Evolutionary conservation across 2,888 invertebrate genomes (phyloP), one percentile per base, ranked within the genome.

Genomic region (Matsumyia berberina): DNA sequence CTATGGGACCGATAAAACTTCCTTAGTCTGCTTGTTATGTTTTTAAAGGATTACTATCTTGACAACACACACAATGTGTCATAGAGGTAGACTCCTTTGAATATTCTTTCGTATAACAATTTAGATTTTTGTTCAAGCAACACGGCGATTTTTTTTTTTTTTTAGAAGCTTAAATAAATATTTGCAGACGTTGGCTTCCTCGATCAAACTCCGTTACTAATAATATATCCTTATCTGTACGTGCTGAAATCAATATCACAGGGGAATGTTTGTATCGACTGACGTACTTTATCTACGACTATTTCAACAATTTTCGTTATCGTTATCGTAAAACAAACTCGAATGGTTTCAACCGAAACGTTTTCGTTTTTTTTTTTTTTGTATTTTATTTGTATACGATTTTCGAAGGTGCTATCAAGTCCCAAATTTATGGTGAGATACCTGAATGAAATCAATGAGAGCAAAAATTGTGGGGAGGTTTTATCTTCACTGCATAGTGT

Each of bases 161-260:
- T 53, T 64, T 85, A 85, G 85, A 66, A 85, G 85, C 85, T 85
- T 80, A 37, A 66, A 70, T 66, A 85, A 85, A 85, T 85, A 76
- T 85, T 85, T 76, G 60, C 66, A 58, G 44, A 57, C 79, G 42
- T 64, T 19, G 35, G 55, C 67, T 74, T 73, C 49, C 66, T 77
- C 67, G 55, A 82, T 58, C 58, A 19, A 46, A 72, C 44, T 70
- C 35, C 15, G 62, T 58, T 55, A 69, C 31, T 12, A 74, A 31
- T 51, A 79, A 60, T 73, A 44, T 58, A 66, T 80, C 66, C 74
- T 51, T 85, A 66, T 85, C 69, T 73, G 1, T 53, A 77, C 39
- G 57, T 83, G 62, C 39, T 69, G 73, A 57, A 83, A 83, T 69
- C 73, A 73, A 83, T 83, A 79, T 11, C 37, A 42, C 62, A 60